Conservation (phyloP, 2,113 vertebrate genomes). For the Oceanites oceanicus region DNA sequence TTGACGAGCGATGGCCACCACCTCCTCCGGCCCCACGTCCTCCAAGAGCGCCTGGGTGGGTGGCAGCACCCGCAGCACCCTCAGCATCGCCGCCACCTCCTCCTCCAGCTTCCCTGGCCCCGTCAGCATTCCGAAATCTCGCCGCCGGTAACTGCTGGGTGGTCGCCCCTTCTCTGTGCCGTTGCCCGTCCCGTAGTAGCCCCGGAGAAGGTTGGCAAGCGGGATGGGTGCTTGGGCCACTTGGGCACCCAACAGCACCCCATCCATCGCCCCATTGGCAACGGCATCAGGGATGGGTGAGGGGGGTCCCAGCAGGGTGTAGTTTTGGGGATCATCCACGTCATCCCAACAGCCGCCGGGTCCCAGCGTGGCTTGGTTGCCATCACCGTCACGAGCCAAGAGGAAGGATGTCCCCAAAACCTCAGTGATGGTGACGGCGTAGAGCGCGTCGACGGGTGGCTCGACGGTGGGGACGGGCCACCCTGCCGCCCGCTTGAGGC, state of each 20-base stretch:
- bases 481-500: constrained; percentile 37
- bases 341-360: constrained; percentile 85
- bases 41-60: neutral
- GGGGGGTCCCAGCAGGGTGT: constrained; percentile 68
- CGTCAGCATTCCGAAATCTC: constrained; percentile 64
- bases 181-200: constrained; percentile 67
- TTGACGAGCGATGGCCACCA: neutral
- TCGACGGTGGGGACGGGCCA: neutral
- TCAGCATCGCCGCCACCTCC: constrained; percentile 66
- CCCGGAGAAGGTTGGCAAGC: constrained; percentile 73
- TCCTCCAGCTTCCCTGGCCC: constrained; percentile 32
- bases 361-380: constrained; percentile 33
- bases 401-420: constrained; percentile 70
- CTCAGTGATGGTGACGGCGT: constrained; percentile 70
- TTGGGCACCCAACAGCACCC: constrained; percentile 75
- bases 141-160: constrained; percentile 76
- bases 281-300: constrained; percentile 70
- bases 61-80: constrained; percentile 51
- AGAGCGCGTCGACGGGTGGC: constrained; percentile 12
- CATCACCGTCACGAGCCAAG: neutral
- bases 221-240: constrained; percentile 18
- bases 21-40: neutral
- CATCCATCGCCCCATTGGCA: constrained; percentile 87
- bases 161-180: neutral
- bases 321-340: constrained; percentile 68